Evolutionary conservation across 1,140 invertebrate species (phyloP).

Genomic region (Danaus plexippus): DNA sequence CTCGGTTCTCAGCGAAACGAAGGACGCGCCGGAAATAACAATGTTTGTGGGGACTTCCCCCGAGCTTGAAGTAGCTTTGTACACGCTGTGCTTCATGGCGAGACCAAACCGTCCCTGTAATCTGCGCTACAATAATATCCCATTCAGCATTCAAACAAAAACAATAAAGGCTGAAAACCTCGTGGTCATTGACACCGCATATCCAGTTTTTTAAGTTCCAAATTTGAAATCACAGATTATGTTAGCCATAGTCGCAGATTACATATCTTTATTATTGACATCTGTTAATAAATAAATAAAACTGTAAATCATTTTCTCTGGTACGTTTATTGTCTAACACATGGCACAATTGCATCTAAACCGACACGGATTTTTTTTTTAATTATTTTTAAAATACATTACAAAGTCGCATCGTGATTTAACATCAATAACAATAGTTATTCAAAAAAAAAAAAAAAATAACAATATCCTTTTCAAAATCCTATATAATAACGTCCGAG

Average conservation of each 20-base stretch:
- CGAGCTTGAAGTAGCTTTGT: constrained; percentile 92
- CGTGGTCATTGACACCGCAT: constrained; percentile 54
- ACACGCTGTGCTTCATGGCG: constrained; percentile 88
- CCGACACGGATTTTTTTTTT: constrained; percentile 7
- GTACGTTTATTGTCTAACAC: constrained; percentile 27
- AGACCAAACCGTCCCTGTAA: constrained; percentile 75
- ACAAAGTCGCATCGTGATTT: too few species aligned
- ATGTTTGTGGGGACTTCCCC: constrained; percentile 94
- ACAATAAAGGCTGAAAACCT: constrained; percentile 51
- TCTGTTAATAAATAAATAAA: constrained; percentile 13
- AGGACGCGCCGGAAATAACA: constrained; percentile 57
- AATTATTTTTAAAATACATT: too few species aligned
- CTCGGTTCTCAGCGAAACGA: constrained; percentile 57
- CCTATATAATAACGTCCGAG: too few species aligned
- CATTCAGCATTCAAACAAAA: constrained; percentile 61
- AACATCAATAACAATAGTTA: too few species aligned
- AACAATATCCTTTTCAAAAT: too few species aligned
- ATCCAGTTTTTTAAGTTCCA: constrained; percentile 40
- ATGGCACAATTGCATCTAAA: constrained; percentile 31
- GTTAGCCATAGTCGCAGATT: too few species aligned
- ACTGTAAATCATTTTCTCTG: background rate
- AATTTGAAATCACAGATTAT: too few species aligned
- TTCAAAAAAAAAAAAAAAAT: too few species aligned
- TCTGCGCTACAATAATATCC: constrained; percentile 49
- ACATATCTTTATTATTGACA: too few species aligned